Evolutionary conservation across 2,113 vertebrate genomes (phyloP).

Genomic region (Arvicanthis niloticus): DNA sequence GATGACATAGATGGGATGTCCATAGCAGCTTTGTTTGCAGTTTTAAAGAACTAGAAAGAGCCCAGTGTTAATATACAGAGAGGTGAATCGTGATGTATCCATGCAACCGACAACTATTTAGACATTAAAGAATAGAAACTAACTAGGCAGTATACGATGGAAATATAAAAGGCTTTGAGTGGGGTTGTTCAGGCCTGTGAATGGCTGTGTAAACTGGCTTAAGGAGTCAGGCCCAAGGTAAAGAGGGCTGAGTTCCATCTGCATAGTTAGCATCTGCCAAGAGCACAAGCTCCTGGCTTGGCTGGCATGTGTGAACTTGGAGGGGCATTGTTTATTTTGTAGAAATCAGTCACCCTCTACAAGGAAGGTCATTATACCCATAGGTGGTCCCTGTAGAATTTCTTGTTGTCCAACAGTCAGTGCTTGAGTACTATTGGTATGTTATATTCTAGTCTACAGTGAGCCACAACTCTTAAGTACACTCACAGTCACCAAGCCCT

Average conservation of each 20-base stretch:
- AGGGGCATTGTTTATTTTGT: neutral
- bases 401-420: neutral
- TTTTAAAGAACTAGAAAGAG: neutral
- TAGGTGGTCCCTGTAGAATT: too few relatives aligned
- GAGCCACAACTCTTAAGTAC: neutral
- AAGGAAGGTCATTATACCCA: neutral
- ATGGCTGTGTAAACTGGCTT: accelerated
- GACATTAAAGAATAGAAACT: neutral
- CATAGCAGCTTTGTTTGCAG: neutral
- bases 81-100: neutral
- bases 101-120: neutral
- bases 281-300: neutral
- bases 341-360: neutral
- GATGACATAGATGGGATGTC: neutral
- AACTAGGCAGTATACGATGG: neutral
- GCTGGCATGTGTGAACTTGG: neutral
- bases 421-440: neutral
- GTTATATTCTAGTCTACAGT: neutral
- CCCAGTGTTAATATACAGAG: neutral
- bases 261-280: neutral
- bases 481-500: neutral
- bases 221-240: accelerated
- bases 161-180: neutral
- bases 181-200: neutral
- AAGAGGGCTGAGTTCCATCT: too few relatives aligned